phyloP scores from a whole-genome alignment of 2,113 vertebrate species.

The Dolichallabes microphthalmus region DNA sequence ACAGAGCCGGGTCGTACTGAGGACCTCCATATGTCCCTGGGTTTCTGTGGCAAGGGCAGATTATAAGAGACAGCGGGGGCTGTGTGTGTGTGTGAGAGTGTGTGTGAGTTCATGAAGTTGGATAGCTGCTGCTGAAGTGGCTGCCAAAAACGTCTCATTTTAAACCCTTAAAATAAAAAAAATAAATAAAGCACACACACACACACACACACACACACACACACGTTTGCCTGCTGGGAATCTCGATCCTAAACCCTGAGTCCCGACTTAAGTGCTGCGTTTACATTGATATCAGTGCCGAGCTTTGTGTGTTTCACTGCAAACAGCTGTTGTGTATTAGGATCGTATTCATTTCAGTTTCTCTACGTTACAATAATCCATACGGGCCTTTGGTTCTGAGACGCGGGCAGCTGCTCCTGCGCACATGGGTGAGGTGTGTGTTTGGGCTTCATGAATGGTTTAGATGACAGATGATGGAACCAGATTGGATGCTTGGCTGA shows the following conservation, averaged over 20 bases:
- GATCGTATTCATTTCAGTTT: constrained; percentile 10
- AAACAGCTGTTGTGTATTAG: constrained; percentile 28
- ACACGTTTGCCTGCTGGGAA: too few species aligned
- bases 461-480: constrained; percentile 39
- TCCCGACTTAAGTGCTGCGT: not conserved
- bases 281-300: not conserved
- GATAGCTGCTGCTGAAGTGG: constrained; percentile 62
- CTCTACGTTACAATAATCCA: constrained; percentile 32
- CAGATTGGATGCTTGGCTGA: not conserved
- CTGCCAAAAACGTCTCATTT: constrained; percentile 59
- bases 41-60: constrained; percentile 66
- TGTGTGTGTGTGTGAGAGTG: constrained; percentile 37
- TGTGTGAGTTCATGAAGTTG: constrained; percentile 53
- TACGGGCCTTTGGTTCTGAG: constrained; percentile 5
- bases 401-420: constrained; percentile 17
- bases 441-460: constrained; percentile 9
- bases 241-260: not conserved
- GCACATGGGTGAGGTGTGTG: constrained; percentile 26
- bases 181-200: too few species aligned
- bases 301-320: constrained; percentile 28
- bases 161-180: constrained; percentile 65
- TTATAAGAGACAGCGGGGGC: constrained; percentile 66
- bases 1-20: constrained; percentile 47
- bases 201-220: too few species aligned
- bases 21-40: constrained; percentile 67